These are phyloP conservation scores for Drosophila setosimentum DNA, from an alignment of 2,888 invertebrate species.

Conservation along the genomic window DNA sequence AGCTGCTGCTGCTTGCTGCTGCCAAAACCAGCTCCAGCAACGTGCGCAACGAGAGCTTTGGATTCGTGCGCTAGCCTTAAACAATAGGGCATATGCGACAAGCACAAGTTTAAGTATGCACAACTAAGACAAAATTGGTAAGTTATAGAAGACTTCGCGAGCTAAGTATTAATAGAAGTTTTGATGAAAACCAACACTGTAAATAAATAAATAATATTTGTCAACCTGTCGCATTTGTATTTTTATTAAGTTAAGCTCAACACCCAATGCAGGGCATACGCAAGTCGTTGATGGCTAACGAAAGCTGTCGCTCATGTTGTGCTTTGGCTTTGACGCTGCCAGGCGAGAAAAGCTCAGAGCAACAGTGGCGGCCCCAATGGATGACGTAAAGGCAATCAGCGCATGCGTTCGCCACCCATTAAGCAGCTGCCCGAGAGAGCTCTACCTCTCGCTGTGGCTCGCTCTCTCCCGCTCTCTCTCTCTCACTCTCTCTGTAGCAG, in stretches of 20 bases:
- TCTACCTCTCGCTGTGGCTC: constrained; percentile 12
- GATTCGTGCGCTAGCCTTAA: constrained; percentile 19
- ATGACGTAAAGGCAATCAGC: constrained; percentile 72
- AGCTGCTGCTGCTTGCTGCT: constrained; percentile 38
- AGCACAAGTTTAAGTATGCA: neutral
- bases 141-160: neutral
- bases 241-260: neutral
- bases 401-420: constrained; percentile 51
- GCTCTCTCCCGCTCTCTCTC: neutral
- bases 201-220: neutral
- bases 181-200: neutral
- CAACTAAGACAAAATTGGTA: neutral
- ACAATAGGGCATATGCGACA: constrained; percentile 18
- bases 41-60: constrained; percentile 54
- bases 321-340: constrained; percentile 19
- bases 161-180: neutral
- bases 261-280: constrained; percentile 1
- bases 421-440: constrained; percentile 29
- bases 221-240: neutral
- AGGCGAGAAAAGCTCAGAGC: constrained; percentile 46
- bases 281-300: constrained; percentile 18
- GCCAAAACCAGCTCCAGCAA: constrained; percentile 40
- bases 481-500: constrained; percentile 4
- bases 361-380: constrained; percentile 50
- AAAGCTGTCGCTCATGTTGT: constrained; percentile 35